Evolutionary conservation across 1,140 invertebrate species (phyloP).

Genomic region (Zaprionus inermis): DNA sequence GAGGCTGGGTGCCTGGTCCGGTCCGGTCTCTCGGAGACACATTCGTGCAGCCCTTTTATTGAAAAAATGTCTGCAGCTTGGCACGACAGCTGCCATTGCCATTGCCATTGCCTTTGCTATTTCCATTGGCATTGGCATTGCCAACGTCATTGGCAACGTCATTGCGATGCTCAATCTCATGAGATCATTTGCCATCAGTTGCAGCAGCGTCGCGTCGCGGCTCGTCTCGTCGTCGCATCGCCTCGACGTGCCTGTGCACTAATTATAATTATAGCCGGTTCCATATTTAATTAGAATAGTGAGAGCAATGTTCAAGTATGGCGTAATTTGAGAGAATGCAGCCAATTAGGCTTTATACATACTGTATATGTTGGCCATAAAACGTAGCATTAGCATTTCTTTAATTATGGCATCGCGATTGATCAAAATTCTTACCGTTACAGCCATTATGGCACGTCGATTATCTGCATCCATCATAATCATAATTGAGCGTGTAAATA

Average conservation of each 20-base stretch:
- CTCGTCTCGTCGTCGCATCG: not conserved
- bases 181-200: slow-evolving; percentile 25
- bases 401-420: slow-evolving; percentile 29
- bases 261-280: slow-evolving; percentile 30
- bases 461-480: slow-evolving; percentile 2
- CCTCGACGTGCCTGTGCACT: slow-evolving; percentile 19
- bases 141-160: slow-evolving; percentile 6
- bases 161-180: slow-evolving; percentile 36
- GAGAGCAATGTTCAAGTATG: not conserved
- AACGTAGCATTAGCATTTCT: slow-evolving; percentile 28
- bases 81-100: slow-evolving; percentile 28
- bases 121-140: slow-evolving; percentile 12
- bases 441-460: slow-evolving; percentile 4
- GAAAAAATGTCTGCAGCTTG: slow-evolving; percentile 31
- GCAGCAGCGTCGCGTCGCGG: not conserved
- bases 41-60: slow-evolving; percentile 49
- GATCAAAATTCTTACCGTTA: slow-evolving; percentile 27
- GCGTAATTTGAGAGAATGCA: slow-evolving; percentile 24
- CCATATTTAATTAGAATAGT: slow-evolving; percentile 33
- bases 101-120: slow-evolving; percentile 6
- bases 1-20: not conserved
- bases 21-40: slow-evolving; percentile 16
- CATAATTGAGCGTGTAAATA: not conserved
- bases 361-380: slow-evolving; percentile 18
- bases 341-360: slow-evolving; percentile 23